Percentiles rank a stretch among this genome's conserved stretches.
These are phyloP conservation scores for Crioceris asparagi DNA, from an alignment of 2,888 invertebrate genomes.

Conservation along the genomic window DNA sequence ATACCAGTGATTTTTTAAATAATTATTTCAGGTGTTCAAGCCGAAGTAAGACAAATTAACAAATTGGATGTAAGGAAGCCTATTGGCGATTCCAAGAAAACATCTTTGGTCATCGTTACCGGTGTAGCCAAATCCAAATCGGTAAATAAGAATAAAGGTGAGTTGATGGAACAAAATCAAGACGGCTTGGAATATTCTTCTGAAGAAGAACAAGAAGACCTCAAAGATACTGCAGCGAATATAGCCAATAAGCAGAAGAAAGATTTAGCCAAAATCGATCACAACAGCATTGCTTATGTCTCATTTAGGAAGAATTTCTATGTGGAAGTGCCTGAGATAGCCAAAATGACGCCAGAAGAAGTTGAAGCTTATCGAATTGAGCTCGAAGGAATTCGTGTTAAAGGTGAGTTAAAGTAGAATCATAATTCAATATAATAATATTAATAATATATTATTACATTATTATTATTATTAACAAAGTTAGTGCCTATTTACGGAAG, in stretches of 20 bases:
- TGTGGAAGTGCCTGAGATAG: slow-evolving; percentile 92
- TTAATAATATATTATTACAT: too few relatives aligned
- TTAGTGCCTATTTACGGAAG: too few relatives aligned
- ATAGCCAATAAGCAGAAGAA: slow-evolving; percentile 85
- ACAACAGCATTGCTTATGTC: slow-evolving; percentile 74
- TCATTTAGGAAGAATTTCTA: slow-evolving; percentile 85
- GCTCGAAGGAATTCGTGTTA: slow-evolving; percentile 89
- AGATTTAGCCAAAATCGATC: slow-evolving; percentile 88
- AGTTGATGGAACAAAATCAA: slow-evolving; percentile 97
- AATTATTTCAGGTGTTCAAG: slow-evolving; percentile 42
- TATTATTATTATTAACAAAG: too few relatives aligned
- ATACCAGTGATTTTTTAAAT: background rate
- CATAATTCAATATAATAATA: too few relatives aligned
- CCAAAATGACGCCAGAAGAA: slow-evolving; percentile 80
- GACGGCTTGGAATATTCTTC: slow-evolving; percentile 96
- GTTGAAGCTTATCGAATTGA: slow-evolving; percentile 79
- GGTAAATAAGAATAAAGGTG: slow-evolving; percentile 81
- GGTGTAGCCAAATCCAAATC: slow-evolving; percentile 67
- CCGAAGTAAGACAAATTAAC: slow-evolving; percentile 74
- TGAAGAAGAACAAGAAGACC: slow-evolving; percentile 91
- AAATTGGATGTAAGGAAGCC: slow-evolving; percentile 52
- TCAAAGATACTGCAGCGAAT: slow-evolving; percentile 81
- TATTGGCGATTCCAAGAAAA: slow-evolving; percentile 39
- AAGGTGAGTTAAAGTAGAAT: slow-evolving; percentile 46
- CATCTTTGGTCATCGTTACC: slow-evolving; percentile 56